A percentile compares a stretch with the other conserved stretches of the same genome.
Evolutionary conservation across 2,888 invertebrate genomes (phyloP).

Genomic region (Eudemis profundana): DNA sequence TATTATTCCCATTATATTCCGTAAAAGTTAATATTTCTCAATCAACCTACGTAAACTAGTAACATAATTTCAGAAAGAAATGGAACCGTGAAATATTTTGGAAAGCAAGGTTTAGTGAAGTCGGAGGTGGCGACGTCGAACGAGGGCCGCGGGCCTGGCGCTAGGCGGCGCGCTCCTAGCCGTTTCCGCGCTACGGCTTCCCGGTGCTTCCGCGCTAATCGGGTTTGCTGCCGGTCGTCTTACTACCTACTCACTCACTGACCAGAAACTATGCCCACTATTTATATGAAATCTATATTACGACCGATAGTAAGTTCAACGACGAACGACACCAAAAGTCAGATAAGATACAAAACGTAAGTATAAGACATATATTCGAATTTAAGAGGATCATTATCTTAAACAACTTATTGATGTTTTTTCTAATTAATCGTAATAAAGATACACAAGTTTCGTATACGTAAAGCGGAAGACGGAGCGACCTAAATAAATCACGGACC

Average conservation of each 20-base stretch:
- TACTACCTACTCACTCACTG: conserved; percentile 5
- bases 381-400: conserved; percentile 18
- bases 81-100: background rate
- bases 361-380: conserved; percentile 10
- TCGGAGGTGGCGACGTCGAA: background rate
- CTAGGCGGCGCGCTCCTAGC: conserved; percentile 1
- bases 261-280: conserved; percentile 8
- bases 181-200: conserved; percentile 55
- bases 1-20: too few species aligned
- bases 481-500: conserved; percentile 19
- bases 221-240: conserved; percentile 50
- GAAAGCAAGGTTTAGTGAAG: background rate
- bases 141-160: background rate
- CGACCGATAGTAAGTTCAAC: background rate
- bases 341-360: conserved; percentile 5
- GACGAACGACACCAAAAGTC: background rate
- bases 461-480: background rate
- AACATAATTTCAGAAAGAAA: background rate
- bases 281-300: background rate
- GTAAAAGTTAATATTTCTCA: background rate
- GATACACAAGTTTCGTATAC: too few species aligned
- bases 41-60: background rate
- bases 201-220: conserved; percentile 54
- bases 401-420: background rate
- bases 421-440: background rate